These are phyloP conservation scores for Drosophila watanabei DNA, from an alignment of 1,140 invertebrate species.

Conservation along the genomic window DNA sequence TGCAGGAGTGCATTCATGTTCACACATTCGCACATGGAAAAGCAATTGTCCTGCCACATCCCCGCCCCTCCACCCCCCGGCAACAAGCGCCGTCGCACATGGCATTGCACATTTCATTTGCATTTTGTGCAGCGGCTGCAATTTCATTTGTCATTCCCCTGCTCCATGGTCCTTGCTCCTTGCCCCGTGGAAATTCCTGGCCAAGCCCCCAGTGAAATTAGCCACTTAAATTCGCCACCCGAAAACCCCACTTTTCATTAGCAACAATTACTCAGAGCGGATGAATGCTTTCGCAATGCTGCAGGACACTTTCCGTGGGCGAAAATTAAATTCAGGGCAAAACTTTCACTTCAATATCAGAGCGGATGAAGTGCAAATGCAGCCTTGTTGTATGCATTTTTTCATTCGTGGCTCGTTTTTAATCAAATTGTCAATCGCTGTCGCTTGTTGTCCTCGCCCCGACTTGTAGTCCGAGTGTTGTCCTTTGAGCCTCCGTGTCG, in stretches of 20 bases:
- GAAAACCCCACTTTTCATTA: conserved; percentile 60
- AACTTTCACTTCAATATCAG: conserved; percentile 73
- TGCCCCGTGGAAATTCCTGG: conserved; percentile 42
- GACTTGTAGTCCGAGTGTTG: conserved; percentile 46
- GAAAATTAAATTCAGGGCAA: conserved; percentile 56
- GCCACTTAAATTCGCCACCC: conserved; percentile 69
- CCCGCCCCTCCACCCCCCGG: neutral
- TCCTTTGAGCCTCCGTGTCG: conserved; percentile 35
- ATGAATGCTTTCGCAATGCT: conserved; percentile 53
- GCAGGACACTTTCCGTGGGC: conserved; percentile 28
- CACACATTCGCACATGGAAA: conserved; percentile 66
- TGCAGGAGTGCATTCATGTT: conserved; percentile 58
- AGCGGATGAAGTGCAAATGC: conserved; percentile 31
- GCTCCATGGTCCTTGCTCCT: neutral
- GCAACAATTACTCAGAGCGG: conserved; percentile 80
- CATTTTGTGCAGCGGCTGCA: conserved; percentile 82
- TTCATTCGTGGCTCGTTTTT: conserved; percentile 63
- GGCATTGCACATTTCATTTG: conserved; percentile 79
- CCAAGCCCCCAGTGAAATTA: conserved; percentile 65
- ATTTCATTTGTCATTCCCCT: conserved; percentile 68
- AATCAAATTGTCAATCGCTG: conserved; percentile 84
- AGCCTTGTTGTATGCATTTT: conserved; percentile 63
- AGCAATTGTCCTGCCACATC: conserved; percentile 61
- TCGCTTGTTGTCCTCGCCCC: conserved; percentile 51
- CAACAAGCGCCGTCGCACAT: conserved; percentile 6